A percentile compares a stretch with the other conserved stretches of the same genome.
These are phyloP conservation scores for Hydrochoerus hydrochaeris DNA, from an alignment of 2,113 vertebrate species.

Conservation along the genomic window DNA sequence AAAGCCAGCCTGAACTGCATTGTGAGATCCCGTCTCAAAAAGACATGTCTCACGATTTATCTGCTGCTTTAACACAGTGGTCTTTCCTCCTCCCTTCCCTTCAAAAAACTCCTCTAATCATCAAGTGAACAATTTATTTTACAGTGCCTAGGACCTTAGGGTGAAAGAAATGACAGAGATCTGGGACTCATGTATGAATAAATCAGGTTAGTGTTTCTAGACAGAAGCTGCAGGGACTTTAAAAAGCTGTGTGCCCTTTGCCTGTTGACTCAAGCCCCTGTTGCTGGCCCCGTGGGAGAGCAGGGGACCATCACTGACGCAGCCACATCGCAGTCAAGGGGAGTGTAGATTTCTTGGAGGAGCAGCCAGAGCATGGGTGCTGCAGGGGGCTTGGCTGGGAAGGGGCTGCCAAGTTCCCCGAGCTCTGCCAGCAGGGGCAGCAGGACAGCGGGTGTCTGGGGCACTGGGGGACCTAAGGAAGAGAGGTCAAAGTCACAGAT, in stretches of 20 bases:
- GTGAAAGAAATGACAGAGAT: not conserved
- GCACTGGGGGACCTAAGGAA: not conserved
- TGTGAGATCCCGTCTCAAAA: too few relatives aligned
- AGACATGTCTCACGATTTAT: not conserved
- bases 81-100: not conserved
- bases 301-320: not conserved
- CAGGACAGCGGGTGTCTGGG: not conserved
- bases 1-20: too few relatives aligned
- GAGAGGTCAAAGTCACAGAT: not conserved
- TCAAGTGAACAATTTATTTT: not conserved
- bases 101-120: not conserved
- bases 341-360: not conserved
- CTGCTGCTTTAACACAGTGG: not conserved
- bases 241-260: not conserved
- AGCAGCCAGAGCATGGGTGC: too few relatives aligned
- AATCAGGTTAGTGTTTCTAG: not conserved
- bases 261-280: not conserved
- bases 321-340: not conserved
- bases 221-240: not conserved
- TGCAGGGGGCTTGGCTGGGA: accelerated
- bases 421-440: not conserved
- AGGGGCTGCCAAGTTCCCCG: not conserved
- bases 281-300: not conserved
- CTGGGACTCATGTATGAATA: not conserved
- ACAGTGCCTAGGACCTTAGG: not conserved